Conservation (phyloP, 1,140 invertebrate species). For the Phymorhynchus buccinoides region DNA sequence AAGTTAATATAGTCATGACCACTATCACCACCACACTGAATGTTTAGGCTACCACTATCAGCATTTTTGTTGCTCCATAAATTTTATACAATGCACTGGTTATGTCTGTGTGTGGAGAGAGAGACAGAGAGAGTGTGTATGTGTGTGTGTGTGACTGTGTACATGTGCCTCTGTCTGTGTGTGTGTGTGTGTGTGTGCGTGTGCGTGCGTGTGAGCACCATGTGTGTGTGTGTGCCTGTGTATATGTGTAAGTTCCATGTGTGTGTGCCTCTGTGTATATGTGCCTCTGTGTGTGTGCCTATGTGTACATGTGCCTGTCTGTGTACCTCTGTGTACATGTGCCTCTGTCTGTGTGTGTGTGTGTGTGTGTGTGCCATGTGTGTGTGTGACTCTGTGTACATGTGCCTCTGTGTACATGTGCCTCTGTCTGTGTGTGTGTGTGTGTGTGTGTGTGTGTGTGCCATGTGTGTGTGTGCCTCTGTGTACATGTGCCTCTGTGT, state of each 20-base stretch:
- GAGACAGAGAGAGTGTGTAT: background rate
- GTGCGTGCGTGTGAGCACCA: background rate
- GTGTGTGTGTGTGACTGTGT: background rate
- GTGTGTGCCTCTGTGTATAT: background rate
- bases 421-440: background rate
- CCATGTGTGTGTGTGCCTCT: background rate
- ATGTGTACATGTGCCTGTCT: background rate
- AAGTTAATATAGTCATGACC: no score
- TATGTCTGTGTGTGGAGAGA: background rate
- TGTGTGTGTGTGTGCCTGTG: background rate
- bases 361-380: background rate
- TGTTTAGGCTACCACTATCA: no score
- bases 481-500: background rate
- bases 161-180: background rate
- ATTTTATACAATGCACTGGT: background rate
- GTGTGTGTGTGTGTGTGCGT: background rate
- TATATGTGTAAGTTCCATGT: background rate
- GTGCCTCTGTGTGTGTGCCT: background rate
- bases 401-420: background rate
- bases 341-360: background rate
- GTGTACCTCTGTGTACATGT: conserved; percentile 1
- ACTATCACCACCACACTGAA: no score
- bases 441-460: background rate
- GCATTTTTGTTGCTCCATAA: no score
- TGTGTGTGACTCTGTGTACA: background rate